These are phyloP conservation scores for Jaculus jaculus DNA, from an alignment of 2,113 vertebrate species.

Conservation along the genomic window DNA sequence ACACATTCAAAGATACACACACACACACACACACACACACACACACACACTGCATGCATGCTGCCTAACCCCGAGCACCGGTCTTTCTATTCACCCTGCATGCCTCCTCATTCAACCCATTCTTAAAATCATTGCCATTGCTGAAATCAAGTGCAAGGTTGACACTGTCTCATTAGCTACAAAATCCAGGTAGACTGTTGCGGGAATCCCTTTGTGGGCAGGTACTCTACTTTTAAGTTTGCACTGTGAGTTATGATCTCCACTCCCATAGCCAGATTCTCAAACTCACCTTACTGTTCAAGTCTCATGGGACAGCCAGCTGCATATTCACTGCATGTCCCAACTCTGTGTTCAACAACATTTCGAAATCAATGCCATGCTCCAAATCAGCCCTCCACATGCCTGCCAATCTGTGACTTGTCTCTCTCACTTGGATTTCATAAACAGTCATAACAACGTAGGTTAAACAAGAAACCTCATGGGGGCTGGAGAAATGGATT, in stretches of 20 bases:
- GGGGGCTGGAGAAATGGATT: no score
- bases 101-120: rapidly evolving
- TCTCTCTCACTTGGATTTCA: neutral
- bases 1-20: no score
- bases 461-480: neutral
- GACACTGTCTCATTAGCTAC: neutral
- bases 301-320: neutral
- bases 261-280: neutral
- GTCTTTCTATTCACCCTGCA: rapidly evolving
- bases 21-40: neutral
- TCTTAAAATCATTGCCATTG: neutral
- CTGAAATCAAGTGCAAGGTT: neutral
- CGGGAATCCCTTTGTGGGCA: neutral
- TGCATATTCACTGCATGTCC: neutral
- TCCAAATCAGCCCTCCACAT: neutral
- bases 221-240: neutral
- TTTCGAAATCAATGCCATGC: neutral
- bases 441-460: neutral
- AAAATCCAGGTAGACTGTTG: neutral
- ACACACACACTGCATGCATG: no score
- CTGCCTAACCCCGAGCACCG: rapidly evolving
- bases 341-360: conserved; percentile 2
- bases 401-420: neutral
- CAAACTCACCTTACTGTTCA: neutral
- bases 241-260: neutral